Percentiles rank a stretch among this genome's conserved stretches.
Evolutionary conservation across 2,113 vertebrate species (phyloP).

Genomic region (Tragelaphus scriptus): DNA sequence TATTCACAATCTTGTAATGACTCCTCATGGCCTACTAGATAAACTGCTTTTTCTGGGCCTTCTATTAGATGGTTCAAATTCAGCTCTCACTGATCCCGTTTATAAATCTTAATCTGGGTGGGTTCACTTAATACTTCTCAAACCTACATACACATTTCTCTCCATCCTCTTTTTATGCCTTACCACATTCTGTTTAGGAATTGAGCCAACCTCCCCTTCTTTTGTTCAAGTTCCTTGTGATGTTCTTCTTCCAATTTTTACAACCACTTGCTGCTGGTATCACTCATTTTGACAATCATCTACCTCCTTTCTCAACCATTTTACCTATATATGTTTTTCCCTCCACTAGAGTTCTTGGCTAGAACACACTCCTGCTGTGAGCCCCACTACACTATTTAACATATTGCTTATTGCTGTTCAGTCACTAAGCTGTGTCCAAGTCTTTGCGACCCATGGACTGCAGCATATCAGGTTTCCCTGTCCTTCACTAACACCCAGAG

Average conservation of each 20-base stretch:
- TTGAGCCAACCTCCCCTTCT: neutral
- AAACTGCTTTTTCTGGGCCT: neutral
- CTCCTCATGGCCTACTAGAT: neutral
- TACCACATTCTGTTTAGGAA: neutral
- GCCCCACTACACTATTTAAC: neutral
- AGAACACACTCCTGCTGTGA: neutral
- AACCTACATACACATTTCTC: neutral
- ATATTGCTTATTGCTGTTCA: neutral
- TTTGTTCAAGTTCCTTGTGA: neutral
- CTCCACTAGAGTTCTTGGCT: neutral
- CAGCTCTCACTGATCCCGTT: neutral
- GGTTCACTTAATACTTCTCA: neutral
- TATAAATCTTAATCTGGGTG: neutral
- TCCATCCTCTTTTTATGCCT: neutral
- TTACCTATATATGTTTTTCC: neutral
- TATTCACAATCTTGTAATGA: neutral
- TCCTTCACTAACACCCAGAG: neutral
- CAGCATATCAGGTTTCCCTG: neutral
- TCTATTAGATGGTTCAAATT: neutral
- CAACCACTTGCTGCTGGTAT: neutral
- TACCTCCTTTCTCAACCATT: slow-evolving; percentile 17
- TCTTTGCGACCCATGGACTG: neutral
- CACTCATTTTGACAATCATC: neutral
- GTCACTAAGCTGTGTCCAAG: neutral
- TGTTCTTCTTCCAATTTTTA: neutral